phyloP scores from a whole-genome alignment of 2,797 vertebrate species.

The Odontamblyopus lacepedii region DNA sequence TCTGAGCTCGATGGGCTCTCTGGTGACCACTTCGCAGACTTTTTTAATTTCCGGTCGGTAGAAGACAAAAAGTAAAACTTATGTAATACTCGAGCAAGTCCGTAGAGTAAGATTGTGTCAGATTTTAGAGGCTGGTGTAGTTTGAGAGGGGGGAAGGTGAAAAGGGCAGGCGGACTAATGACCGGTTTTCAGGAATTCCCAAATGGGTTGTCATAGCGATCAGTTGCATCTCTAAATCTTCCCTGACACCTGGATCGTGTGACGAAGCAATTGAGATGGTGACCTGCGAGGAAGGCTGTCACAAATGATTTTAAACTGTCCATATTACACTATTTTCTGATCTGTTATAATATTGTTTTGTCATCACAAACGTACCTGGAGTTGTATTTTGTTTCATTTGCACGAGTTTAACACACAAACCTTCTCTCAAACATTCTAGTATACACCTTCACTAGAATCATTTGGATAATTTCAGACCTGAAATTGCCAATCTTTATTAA shows the following conservation, averaged over 20 bases:
- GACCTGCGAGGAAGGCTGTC: too few relatives aligned
- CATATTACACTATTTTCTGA: too few relatives aligned
- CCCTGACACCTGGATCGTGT: not conserved
- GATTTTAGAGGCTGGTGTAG: not conserved
- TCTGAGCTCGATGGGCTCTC: constrained; percentile 10
- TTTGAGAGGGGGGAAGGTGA: not conserved
- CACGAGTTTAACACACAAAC: too few relatives aligned
- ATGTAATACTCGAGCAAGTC: not conserved
- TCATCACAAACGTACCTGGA: too few relatives aligned
- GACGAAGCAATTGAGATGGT: not conserved
- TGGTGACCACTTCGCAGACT: not conserved
- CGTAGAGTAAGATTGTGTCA: not conserved
- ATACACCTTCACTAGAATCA: too few relatives aligned
- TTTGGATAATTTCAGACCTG: too few relatives aligned
- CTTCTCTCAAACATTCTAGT: too few relatives aligned
- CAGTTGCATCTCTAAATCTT: not conserved
- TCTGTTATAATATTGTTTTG: too few relatives aligned
- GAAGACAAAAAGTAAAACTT: not conserved
- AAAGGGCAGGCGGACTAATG: not conserved
- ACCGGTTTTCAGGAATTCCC: not conserved
- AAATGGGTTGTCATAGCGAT: not conserved
- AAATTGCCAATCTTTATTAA: too few relatives aligned
- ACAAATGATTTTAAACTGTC: too few relatives aligned
- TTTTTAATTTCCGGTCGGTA: not conserved
- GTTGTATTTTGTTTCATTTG: too few relatives aligned